Evolutionary conservation across 1,140 invertebrate genomes (phyloP).

Genomic region (Chironomus striatipennis): DNA sequence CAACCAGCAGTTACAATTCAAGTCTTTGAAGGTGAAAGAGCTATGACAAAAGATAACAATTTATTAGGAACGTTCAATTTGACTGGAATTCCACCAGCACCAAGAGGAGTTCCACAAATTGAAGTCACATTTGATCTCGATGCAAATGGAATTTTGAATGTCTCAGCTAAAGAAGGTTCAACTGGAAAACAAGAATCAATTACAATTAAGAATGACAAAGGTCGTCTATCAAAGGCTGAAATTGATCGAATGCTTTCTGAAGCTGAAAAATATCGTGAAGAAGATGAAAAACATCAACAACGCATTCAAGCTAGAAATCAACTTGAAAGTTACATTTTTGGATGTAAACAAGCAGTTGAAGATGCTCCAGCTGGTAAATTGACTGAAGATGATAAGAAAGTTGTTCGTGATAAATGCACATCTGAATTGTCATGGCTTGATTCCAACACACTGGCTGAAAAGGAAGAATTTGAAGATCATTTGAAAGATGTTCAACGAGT

Average conservation of each 20-base stretch:
- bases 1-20: conserved; percentile 63
- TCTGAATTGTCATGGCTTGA: conserved; percentile 53
- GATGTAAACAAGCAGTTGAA: not conserved
- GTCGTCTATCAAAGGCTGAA: conserved; percentile 36
- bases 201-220: conserved; percentile 47
- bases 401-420: conserved; percentile 49
- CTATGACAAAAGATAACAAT: conserved; percentile 74
- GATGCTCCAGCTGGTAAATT: conserved; percentile 37
- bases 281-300: conserved; percentile 23
- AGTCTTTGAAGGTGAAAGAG: conserved; percentile 72
- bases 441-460: conserved; percentile 47
- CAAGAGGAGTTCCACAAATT: conserved; percentile 37
- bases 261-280: conserved; percentile 25
- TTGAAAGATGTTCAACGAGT: conserved; percentile 26
- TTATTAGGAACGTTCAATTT: conserved; percentile 61
- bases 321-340: not conserved
- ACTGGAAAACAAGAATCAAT: conserved; percentile 39
- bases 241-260: conserved; percentile 45
- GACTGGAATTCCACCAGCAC: conserved; percentile 43
- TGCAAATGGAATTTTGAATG: conserved; percentile 52
- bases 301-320: conserved; percentile 1
- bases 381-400: conserved; percentile 25
- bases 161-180: conserved; percentile 44
- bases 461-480: not conserved
- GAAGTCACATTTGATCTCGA: conserved; percentile 49